Evolutionary conservation across 2,888 invertebrate species (phyloP).

Genomic region (Parnassius smintheus): DNA sequence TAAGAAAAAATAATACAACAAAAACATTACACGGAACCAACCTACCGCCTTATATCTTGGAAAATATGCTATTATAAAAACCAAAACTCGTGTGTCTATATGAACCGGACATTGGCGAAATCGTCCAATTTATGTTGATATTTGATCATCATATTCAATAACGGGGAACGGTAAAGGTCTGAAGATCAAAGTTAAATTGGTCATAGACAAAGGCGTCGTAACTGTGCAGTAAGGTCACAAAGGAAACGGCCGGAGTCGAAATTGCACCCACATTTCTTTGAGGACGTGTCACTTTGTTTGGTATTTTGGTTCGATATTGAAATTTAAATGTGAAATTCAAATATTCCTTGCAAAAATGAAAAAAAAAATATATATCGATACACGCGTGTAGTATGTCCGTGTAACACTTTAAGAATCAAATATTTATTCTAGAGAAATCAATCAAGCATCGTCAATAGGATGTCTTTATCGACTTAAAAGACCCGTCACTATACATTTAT

Average conservation of each 20-base stretch:
- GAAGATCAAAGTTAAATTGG: constrained; percentile 31
- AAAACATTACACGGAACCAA: constrained; percentile 35
- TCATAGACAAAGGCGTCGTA: constrained; percentile 17
- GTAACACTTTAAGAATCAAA: too few relatives aligned
- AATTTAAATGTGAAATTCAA: constrained; percentile 13
- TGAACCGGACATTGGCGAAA: constrained; percentile 34
- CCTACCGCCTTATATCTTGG: constrained; percentile 24
- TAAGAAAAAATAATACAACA: constrained; percentile 25
- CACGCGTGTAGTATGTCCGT: too few relatives aligned
- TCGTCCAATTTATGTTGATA: constrained; percentile 33
- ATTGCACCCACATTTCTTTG: constrained; percentile 60
- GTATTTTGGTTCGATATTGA: constrained; percentile 10
- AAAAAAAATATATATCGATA: too few relatives aligned
- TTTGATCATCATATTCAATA: background rate
- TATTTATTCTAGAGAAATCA: too few relatives aligned
- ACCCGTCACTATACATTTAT: too few relatives aligned
- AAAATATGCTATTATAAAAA: constrained; percentile 23
- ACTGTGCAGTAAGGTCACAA: constrained; percentile 27
- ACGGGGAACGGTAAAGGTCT: background rate
- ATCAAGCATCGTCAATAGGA: too few relatives aligned
- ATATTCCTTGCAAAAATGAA: background rate
- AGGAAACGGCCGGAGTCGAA: constrained; percentile 47
- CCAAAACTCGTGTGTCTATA: constrained; percentile 33
- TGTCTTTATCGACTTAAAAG: too few relatives aligned
- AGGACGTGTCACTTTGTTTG: constrained; percentile 46